phyloP scores from a whole-genome alignment of 2,888 invertebrate species.

The Thecophora atra region DNA sequence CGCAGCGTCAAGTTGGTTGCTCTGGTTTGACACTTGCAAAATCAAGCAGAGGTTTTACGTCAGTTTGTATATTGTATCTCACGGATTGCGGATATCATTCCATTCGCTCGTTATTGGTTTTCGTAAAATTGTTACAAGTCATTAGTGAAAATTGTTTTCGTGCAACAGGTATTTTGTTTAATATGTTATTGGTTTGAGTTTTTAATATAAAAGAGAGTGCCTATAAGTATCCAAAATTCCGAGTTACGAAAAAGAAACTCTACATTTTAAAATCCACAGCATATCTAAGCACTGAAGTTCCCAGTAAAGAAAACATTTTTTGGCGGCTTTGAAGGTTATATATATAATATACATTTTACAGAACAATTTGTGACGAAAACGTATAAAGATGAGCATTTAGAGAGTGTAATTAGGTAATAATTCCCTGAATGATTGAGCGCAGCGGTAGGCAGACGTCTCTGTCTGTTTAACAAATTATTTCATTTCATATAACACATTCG shows the following conservation, averaged over 20 bases:
- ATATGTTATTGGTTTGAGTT: background rate
- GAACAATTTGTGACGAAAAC: too few relatives aligned
- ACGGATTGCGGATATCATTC: constrained; percentile 25
- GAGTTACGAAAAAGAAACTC: constrained; percentile 11
- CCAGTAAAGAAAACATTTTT: too few relatives aligned
- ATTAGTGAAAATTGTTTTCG: constrained; percentile 31
- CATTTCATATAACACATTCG: too few relatives aligned
- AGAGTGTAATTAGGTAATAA: too few relatives aligned
- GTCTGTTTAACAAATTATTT: too few relatives aligned
- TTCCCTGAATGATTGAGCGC: too few relatives aligned
- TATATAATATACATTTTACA: background rate
- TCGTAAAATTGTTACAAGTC: constrained; percentile 9
- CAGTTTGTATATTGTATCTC: constrained; percentile 37
- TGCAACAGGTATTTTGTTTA: constrained; percentile 32
- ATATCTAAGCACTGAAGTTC: too few relatives aligned
- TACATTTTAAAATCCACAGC: too few relatives aligned
- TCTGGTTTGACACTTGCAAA: constrained; percentile 34
- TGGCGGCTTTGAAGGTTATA: background rate
- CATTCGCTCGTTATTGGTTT: constrained; percentile 3
- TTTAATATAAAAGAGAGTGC: background rate
- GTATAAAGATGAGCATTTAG: too few relatives aligned
- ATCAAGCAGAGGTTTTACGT: constrained; percentile 35
- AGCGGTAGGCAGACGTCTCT: too few relatives aligned
- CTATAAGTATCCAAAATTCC: background rate
- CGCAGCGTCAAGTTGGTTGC: constrained; percentile 28